Conservation (phyloP, 2,113 vertebrate species). For the Perca schrenkii region DNA sequence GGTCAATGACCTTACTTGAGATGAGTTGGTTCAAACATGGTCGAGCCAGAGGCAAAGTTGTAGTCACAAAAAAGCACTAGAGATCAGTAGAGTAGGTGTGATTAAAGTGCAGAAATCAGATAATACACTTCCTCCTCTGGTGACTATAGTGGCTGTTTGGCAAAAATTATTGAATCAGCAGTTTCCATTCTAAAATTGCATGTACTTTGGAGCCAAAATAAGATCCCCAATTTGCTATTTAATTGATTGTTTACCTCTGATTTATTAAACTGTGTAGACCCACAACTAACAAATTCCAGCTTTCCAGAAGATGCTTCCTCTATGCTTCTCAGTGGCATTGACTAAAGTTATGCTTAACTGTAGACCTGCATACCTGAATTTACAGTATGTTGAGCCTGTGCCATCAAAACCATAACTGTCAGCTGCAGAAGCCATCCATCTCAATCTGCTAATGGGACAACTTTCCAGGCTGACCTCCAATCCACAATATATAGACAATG, state of each 20-base stretch:
- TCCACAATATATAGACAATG: too few species aligned
- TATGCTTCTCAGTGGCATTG: not conserved
- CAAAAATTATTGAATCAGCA: not conserved
- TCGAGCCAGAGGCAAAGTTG: not conserved
- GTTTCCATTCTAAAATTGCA: slow-evolving; percentile 15
- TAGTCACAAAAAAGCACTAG: not conserved
- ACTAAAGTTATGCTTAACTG: not conserved
- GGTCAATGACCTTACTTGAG: not conserved
- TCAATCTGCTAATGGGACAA: not conserved
- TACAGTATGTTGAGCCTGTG: not conserved
- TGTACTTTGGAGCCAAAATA: not conserved
- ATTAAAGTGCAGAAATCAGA: slow-evolving; percentile 1
- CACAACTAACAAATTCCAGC: not conserved
- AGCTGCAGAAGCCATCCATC: not conserved
- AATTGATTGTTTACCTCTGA: slow-evolving; percentile 10
- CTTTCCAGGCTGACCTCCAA: not conserved
- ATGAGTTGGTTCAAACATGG: not conserved
- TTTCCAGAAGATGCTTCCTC: not conserved
- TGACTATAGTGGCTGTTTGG: not conserved
- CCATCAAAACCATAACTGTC: not conserved
- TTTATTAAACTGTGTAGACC: not conserved
- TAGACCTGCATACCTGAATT: not conserved
- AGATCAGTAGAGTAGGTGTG: not conserved
- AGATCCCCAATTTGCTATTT: slow-evolving; percentile 16
- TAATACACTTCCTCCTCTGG: not conserved